phyloP scores from a whole-genome alignment of 2,113 vertebrate species.

The Gorsachius goisagi region DNA sequence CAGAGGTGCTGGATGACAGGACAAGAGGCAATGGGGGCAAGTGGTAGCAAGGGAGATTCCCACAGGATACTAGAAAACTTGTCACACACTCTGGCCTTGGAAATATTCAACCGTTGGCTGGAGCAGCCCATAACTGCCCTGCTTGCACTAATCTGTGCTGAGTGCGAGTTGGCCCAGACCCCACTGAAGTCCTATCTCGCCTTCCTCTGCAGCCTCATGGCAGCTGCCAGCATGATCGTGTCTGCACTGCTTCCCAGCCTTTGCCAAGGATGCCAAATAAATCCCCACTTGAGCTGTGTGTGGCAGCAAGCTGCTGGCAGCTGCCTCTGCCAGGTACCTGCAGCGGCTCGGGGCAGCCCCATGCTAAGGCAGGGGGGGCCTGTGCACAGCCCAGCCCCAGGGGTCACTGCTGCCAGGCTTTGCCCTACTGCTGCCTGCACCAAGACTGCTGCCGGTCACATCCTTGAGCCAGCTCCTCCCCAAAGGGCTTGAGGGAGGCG shows the following conservation, averaged over 20 bases:
- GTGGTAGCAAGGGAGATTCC: background rate
- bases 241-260: background rate
- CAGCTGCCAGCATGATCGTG: accelerated
- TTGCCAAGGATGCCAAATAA: background rate
- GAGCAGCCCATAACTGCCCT: background rate
- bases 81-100: background rate
- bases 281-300: accelerated
- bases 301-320: background rate
- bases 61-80: accelerated
- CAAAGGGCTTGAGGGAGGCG: no score
- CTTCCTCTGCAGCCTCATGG: accelerated
- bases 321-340: background rate
- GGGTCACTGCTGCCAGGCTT: background rate
- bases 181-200: accelerated
- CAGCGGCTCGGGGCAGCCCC: no score
- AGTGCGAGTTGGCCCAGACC: background rate
- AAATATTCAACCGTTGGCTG: background rate
- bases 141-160: background rate
- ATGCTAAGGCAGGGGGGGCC: no score
- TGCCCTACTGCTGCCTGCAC: background rate
- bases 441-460: background rate
- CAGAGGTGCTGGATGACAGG: background rate
- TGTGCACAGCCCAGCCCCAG: accelerated
- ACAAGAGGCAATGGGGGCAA: background rate
- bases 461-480: no score